Percentiles rank a stretch among this genome's conserved stretches.
Conservation (phyloP, 2,888 invertebrate genomes). For the Lepidocyrtinus sp. region DNA sequence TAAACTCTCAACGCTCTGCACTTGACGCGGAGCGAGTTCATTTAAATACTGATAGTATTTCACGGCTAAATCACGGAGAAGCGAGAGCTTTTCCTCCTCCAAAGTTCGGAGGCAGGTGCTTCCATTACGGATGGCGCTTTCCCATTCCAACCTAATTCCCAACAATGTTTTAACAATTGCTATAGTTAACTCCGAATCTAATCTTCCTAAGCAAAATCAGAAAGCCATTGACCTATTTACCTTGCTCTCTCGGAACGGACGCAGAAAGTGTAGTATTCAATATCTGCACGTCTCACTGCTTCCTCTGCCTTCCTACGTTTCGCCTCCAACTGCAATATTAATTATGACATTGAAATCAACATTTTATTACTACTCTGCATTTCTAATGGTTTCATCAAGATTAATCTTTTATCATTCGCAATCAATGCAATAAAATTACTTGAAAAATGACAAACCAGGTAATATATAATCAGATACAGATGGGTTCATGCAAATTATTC, state of each 20-base stretch:
- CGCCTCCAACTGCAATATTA: constrained; percentile 80
- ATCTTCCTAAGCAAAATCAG: background rate
- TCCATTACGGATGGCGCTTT: constrained; percentile 89
- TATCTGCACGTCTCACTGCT: constrained; percentile 90
- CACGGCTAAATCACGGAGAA: constrained; percentile 80
- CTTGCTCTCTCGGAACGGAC: constrained; percentile 91
- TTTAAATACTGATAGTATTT: constrained; percentile 77
- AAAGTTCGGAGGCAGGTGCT: constrained; percentile 88
- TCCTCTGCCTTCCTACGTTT: constrained; percentile 93
- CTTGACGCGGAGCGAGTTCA: constrained; percentile 83
- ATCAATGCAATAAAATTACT: background rate
- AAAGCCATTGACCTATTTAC: constrained; percentile 72
- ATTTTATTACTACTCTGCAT: background rate
- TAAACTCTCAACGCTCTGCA: constrained; percentile 81
- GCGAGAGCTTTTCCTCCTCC: constrained; percentile 90
- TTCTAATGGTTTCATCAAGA: background rate
- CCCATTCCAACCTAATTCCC: constrained; percentile 85
- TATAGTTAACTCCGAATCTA: no score
- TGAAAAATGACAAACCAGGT: no score
- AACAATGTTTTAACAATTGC: no score
- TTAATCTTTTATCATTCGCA: background rate
- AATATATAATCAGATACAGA: no score
- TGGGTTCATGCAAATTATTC: no score
- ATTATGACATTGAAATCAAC: background rate
- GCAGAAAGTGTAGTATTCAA: constrained; percentile 93